A percentile compares a stretch with the other conserved stretches of the same genome.
These are phyloP conservation scores for Rhynchonycteris naso DNA, from an alignment of 2,797 vertebrate species.

Conservation along the genomic window DNA sequence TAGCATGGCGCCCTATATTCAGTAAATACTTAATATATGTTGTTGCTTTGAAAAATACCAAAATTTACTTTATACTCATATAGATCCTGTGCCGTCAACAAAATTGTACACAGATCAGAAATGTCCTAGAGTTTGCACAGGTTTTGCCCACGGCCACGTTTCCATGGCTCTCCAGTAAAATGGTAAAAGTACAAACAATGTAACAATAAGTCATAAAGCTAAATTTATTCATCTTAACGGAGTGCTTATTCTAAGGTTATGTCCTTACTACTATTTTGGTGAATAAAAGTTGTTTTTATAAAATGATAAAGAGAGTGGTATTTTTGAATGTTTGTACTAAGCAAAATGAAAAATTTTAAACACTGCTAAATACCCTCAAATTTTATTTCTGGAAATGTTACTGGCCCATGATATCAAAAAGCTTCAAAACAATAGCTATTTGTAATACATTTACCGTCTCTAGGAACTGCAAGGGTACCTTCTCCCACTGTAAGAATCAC, in stretches of 20 bases:
- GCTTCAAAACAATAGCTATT: background rate
- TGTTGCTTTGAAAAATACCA: conserved; percentile 27
- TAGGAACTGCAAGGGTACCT: background rate
- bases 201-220: background rate
- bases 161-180: background rate
- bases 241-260: background rate
- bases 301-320: background rate
- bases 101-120: background rate
- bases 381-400: conserved; percentile 22
- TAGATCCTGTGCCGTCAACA: background rate
- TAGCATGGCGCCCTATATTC: background rate
- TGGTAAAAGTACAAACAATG: background rate
- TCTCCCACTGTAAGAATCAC: background rate
- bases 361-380: background rate
- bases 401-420: background rate
- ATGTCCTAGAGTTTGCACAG: background rate
- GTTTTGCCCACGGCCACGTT: background rate
- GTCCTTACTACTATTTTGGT: background rate
- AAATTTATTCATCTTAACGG: conserved; percentile 5
- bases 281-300: background rate
- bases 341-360: conserved; percentile 32
- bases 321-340: conserved; percentile 12
- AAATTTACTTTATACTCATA: background rate
- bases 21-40: background rate
- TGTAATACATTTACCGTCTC: background rate